phyloP scores from a whole-genome alignment of 2,888 invertebrate species.

The Crematogaster levior region DNA sequence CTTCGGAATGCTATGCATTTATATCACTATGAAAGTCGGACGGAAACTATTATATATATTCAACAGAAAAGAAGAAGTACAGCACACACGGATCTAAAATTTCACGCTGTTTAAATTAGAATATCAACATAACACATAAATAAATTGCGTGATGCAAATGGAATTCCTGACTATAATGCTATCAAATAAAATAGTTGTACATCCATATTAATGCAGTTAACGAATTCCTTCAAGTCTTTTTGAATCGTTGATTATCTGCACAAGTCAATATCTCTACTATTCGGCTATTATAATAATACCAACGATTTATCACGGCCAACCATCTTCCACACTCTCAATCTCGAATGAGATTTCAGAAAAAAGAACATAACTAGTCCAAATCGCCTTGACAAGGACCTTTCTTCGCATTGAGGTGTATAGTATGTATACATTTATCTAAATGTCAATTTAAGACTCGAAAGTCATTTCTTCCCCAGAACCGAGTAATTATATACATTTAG shows the following conservation, averaged over 20 bases:
- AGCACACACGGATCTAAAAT: neutral
- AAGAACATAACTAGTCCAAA: neutral
- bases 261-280: conserved; percentile 26
- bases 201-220: neutral
- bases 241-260: conserved; percentile 15
- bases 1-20: neutral
- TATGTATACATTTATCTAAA: neutral
- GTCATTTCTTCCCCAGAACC: conserved; percentile 1
- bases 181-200: neutral
- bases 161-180: neutral
- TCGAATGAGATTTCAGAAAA: conserved; percentile 15
- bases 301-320: conserved; percentile 8
- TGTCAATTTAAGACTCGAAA: conserved; percentile 21
- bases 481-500: too few species aligned
- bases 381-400: neutral
- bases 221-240: neutral
- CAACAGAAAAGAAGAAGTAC: neutral
- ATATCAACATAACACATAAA: neutral
- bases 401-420: neutral
- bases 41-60: neutral
- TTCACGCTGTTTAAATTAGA: neutral
- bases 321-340: neutral
- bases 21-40: neutral
- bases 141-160: neutral
- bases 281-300: conserved; percentile 12